Base-by-base conservation (phyloP, 2,888 invertebrate species). In the Sympetrum striolatum region DNA sequence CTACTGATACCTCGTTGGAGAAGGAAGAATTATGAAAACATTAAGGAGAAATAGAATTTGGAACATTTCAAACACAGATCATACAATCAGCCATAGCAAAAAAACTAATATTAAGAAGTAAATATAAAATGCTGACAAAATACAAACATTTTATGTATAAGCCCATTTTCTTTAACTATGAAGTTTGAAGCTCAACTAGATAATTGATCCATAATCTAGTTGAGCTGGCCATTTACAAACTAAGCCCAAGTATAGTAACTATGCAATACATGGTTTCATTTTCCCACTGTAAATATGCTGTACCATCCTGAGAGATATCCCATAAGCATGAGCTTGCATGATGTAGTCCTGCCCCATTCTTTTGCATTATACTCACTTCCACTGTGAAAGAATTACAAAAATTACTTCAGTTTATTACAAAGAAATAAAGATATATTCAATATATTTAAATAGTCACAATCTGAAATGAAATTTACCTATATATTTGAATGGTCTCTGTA, bases 311-410 rank as follows among this genome's bases (percentile, higher is more conserved):
- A n/a, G 86, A 6, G 14, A 64, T 37, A 37, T 86, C 86, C 86
- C 86, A 86, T 25, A 37, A 86, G 64, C 60, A 86, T 4, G 86
- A 31, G 18, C 37, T 64, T 6, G 60, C 8, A 2, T 58, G 37
- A n/a, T 86, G 86, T 3, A 86, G 37, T 12, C 86, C 86, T 14
- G 86, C 86, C 10, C 86, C 86, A 39, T 86, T 86, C 12, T 35
- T 60, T 48, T 86, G 86, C 86, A 86, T 86, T 35, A 86, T 86
- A n/a, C 31, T 86, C 37, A 86, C 86, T 37, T 86, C 86, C 6
- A 86, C 86, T 86, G 60, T 22, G 8, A 37, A 64, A 64, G 15
- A 53, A 53, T 18, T 53, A 86, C 2, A 44, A 2, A 12, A 22
- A 48, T 44, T 0, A 44, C 2, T 39, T n/a, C 6, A 25, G 6